These are phyloP conservation scores for Synergus itoensis DNA, from an alignment of 2,888 invertebrate species.

Conservation along the genomic window DNA sequence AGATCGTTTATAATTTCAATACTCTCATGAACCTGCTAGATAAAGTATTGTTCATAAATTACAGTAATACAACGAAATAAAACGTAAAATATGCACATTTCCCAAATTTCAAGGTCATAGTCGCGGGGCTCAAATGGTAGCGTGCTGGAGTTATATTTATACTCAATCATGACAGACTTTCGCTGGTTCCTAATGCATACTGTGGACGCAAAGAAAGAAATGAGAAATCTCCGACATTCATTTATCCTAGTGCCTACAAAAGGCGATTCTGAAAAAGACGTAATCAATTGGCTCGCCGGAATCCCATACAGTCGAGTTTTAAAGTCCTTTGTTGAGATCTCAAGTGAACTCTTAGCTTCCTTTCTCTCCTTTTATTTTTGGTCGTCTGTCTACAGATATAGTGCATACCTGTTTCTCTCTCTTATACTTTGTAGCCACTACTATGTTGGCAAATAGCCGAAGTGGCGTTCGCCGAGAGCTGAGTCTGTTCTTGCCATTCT, in stretches of 20 bases:
- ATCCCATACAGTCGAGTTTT: conserved; percentile 29
- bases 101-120: no score
- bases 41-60: neutral
- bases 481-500: conserved; percentile 34
- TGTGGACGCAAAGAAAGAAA: conserved; percentile 2
- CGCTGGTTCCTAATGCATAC: no score
- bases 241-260: conserved; percentile 1
- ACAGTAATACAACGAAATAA: neutral
- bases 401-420: conserved; percentile 11
- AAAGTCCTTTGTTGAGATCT: conserved; percentile 26
- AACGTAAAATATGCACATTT: no score
- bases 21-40: neutral
- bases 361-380: conserved; percentile 41
- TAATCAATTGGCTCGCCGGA: conserved; percentile 23
- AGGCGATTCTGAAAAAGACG: conserved; percentile 26
- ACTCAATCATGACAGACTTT: no score
- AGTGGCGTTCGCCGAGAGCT: conserved; percentile 20
- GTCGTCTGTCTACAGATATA: conserved; percentile 14
- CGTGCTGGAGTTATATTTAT: no score
- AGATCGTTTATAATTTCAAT: neutral
- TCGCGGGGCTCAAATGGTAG: no score
- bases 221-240: conserved; percentile 11
- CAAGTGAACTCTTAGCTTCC: conserved; percentile 36
- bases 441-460: conserved; percentile 22
- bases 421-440: conserved; percentile 28